These are phyloP conservation scores for Nymphalis c-album DNA, from an alignment of 2,888 invertebrate genomes.

Conservation along the genomic window DNA sequence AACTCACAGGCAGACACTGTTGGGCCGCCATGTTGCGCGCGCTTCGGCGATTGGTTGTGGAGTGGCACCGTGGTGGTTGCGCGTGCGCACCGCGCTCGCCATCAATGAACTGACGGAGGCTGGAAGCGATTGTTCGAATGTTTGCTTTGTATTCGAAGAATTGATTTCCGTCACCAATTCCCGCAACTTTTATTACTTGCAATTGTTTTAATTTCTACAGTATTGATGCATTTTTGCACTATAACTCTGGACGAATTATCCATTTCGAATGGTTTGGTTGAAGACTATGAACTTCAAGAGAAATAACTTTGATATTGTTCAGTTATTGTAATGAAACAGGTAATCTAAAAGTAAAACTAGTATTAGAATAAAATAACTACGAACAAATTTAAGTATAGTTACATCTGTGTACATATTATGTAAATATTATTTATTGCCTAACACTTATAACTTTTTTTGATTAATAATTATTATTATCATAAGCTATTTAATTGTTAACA, in stretches of 20 bases:
- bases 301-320: too few species aligned
- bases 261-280: background rate
- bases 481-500: too few species aligned
- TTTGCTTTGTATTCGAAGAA: conserved; percentile 42
- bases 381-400: too few species aligned
- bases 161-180: conserved; percentile 37
- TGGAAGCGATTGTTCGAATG: conserved; percentile 45
- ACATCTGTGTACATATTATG: too few species aligned
- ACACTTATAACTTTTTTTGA: too few species aligned
- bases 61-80: conserved; percentile 63
- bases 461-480: too few species aligned
- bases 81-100: conserved; percentile 58
- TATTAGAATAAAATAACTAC: too few species aligned
- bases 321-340: too few species aligned
- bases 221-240: background rate
- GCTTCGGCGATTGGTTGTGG: conserved; percentile 65
- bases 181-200: conserved; percentile 22
- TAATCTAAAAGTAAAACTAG: too few species aligned
- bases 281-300: too few species aligned
- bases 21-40: conserved; percentile 67
- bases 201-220: conserved; percentile 3
- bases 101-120: conserved; percentile 53
- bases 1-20: conserved; percentile 45
- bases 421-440: too few species aligned
- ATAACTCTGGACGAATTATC: background rate